These are phyloP conservation scores for Ancistrus triradiatus DNA, from an alignment of 2,113 vertebrate genomes.

Conservation along the genomic window DNA sequence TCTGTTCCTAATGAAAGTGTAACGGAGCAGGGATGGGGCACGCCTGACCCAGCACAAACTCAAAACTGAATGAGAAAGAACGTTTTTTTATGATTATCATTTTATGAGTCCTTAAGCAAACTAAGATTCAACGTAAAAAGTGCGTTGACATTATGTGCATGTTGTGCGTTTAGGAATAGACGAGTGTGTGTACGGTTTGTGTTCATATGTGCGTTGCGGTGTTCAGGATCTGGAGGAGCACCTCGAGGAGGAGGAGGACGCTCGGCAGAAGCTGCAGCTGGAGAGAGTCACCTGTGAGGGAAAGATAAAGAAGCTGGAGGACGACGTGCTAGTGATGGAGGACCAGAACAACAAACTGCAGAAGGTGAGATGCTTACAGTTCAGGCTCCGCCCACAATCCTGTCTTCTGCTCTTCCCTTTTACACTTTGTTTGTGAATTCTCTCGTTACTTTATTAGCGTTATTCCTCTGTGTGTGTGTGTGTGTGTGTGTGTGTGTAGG, in stretches of 20 bases:
- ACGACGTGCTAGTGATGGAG: conserved; percentile 82
- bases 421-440: not conserved
- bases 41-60: no score
- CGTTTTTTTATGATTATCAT: no score
- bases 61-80: not conserved
- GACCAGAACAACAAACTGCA: conserved; percentile 83
- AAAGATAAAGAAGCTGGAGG: conserved; percentile 89
- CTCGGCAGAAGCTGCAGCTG: conserved; percentile 83
- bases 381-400: not conserved
- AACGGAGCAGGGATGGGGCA: no score
- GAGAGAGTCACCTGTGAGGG: conserved; percentile 85
- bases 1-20: no score
- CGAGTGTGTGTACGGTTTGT: not conserved
- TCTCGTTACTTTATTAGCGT: not conserved
- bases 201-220: not conserved
- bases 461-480: not conserved
- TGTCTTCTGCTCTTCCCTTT: not conserved
- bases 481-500: conserved; percentile 56
- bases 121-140: no score
- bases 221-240: conserved; percentile 83
- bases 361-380: conserved; percentile 63
- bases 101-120: no score
- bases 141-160: no score
- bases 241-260: conserved; percentile 84
- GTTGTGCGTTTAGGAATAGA: no score